These are phyloP conservation scores for Pseudomyrmex concolor DNA, from an alignment of 1,140 invertebrate genomes.

Conservation along the genomic window DNA sequence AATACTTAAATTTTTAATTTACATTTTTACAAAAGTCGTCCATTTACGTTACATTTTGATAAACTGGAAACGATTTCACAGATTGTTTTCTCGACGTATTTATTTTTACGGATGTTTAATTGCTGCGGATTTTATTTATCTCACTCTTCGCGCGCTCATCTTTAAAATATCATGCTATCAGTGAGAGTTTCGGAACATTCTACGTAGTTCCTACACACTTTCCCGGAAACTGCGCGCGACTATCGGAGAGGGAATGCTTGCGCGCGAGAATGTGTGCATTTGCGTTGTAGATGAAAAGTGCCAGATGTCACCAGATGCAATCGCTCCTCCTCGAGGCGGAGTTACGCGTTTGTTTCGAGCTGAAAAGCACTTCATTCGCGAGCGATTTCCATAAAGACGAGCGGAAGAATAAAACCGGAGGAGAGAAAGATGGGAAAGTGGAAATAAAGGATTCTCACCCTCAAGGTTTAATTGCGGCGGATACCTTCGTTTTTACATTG, in stretches of 20 bases:
- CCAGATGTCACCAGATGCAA: constrained; percentile 59
- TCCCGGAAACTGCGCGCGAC: neutral
- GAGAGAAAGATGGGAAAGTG: neutral
- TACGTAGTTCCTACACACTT: neutral
- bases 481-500: constrained; percentile 4
- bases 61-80: too few relatives aligned
- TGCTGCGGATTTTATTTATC: neutral
- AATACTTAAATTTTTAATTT: neutral
- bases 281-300: constrained; percentile 77
- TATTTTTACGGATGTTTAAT: too few relatives aligned
- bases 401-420: neutral
- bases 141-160: neutral
- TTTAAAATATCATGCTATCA: constrained; percentile 2
- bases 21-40: too few relatives aligned
- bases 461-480: constrained; percentile 15
- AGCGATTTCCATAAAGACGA: constrained; percentile 61
- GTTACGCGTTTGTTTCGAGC: constrained; percentile 57
- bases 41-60: too few relatives aligned
- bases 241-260: neutral
- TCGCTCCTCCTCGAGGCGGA: constrained; percentile 21
- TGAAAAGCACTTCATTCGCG: constrained; percentile 52
- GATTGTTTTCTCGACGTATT: too few relatives aligned
- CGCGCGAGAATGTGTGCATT: constrained; percentile 69
- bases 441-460: constrained; percentile 20
- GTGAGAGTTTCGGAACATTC: constrained; percentile 1